phyloP scores from a whole-genome alignment of 2,888 invertebrate species.

The Drosophila borealis region DNA sequence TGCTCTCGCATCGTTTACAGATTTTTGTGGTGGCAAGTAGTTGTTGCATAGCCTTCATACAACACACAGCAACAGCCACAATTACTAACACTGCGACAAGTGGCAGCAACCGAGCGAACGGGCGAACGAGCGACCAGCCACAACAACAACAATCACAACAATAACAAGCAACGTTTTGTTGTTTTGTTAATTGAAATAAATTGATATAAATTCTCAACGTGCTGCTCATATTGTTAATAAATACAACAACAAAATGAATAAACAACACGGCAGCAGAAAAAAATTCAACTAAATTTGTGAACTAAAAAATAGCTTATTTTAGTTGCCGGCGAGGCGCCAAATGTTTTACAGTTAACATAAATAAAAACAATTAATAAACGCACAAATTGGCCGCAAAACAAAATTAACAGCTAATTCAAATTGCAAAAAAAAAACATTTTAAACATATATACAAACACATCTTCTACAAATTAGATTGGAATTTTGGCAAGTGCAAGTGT shows the following conservation, averaged over 20 bases:
- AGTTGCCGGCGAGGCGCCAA: constrained; percentile 43
- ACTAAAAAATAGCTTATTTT: constrained; percentile 23
- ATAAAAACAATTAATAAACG: constrained; percentile 5
- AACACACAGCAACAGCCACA: constrained; percentile 74
- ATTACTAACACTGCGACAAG: constrained; percentile 63
- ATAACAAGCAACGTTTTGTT: constrained; percentile 53
- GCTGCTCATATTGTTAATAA: constrained; percentile 82
- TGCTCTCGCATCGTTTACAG: constrained; percentile 71
- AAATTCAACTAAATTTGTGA: constrained; percentile 34
- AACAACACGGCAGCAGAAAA: constrained; percentile 40
- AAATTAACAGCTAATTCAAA: constrained; percentile 16
- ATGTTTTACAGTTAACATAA: constrained; percentile 14
- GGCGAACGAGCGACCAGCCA: constrained; percentile 20
- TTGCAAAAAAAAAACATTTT: background rate
- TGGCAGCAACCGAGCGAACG: constrained; percentile 45
- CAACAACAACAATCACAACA: constrained; percentile 26
- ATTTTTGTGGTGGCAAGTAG: constrained; percentile 80
- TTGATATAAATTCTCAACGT: constrained; percentile 82
- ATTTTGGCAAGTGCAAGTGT: constrained; percentile 43
- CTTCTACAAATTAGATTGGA: constrained; percentile 25
- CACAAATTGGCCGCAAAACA: constrained; percentile 9
- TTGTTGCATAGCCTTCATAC: constrained; percentile 81
- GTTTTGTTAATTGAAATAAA: constrained; percentile 85
- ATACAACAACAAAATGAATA: constrained; percentile 41
- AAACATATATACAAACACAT: background rate